Base-by-base conservation (phyloP, 2,113 vertebrate species). In the Eretmochelys imbricata region DNA sequence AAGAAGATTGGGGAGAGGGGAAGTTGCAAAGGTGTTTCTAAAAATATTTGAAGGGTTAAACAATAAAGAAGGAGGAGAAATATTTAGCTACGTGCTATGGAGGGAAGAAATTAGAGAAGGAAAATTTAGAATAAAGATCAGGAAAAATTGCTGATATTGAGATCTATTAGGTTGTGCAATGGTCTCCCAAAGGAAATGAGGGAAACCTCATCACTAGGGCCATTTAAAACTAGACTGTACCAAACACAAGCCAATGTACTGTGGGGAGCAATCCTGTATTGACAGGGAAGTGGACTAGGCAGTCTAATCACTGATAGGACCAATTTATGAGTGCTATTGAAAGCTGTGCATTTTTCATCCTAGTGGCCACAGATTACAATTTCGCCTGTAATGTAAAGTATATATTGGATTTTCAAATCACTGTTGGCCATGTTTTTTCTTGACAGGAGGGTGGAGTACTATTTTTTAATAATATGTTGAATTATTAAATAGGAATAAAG, bases 101-200 rank as follows among this genome's bases (percentile, higher is more conserved):
- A 69, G 35, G 14, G 80, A 90, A 51, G 1, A 14, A 76, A 59
- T 24, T 25, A 88, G 69, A 48, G 79, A 91, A 82, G 65, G 5
- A 83, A 46, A 17, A 87, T 2, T 11, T 2, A 31, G 7, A 9
- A 55, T 13, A 90, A 86, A 86, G 11, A 1, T 69, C 8, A 50
- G 10, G 82, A 90, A 91, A 49, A 0, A 69, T 0, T 84, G 89
- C 48, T 82, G 46, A 25, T 11, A 29, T 7, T 22, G 31, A 62
- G 2, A 2, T 62, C 87, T 85, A 82, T 84, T 46, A 46, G 38
- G 11, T 27, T 72, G 13, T 54, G 16, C 7, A 42, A 82, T 29
- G 22, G 17, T 29, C 17, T 82, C 13, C 7, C 24, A 0, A 1
- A 13, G 51, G 16, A 86, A 3, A 3, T 4, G 29, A 25, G 20